Conservation (phyloP, 2,888 invertebrate genomes). For the Elmis aenea region DNA sequence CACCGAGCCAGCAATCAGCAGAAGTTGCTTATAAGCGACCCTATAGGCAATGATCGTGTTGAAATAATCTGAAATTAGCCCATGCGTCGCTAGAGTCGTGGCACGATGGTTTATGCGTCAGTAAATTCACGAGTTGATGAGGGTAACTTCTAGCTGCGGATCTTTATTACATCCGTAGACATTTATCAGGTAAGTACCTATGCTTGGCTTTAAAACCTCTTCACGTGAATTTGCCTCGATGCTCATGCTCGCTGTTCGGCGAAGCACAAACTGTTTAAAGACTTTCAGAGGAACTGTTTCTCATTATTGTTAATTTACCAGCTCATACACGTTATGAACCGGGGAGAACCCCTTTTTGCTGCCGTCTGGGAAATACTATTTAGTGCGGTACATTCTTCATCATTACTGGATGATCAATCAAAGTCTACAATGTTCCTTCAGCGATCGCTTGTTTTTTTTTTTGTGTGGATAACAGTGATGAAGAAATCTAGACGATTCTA, state of each 20-base stretch:
- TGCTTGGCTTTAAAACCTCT: slow-evolving; percentile 7
- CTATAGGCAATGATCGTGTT: slow-evolving; percentile 22
- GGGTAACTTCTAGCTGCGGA: slow-evolving; percentile 14
- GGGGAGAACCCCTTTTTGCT: neutral
- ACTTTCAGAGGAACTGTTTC: too few species aligned
- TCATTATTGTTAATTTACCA: too few species aligned
- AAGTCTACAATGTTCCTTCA: slow-evolving; percentile 10
- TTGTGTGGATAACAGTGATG: too few species aligned
- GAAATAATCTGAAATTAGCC: slow-evolving; percentile 24
- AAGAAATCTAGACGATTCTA: too few species aligned
- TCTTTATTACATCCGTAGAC: slow-evolving; percentile 18
- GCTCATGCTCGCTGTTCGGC: slow-evolving; percentile 6
- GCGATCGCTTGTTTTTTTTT: too few species aligned
- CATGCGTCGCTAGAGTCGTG: slow-evolving; percentile 23
- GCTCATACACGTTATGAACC: too few species aligned
- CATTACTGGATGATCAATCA: slow-evolving; percentile 21
- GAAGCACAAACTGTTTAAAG: slow-evolving; percentile 8
- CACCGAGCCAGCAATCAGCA: too few species aligned
- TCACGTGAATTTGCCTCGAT: slow-evolving; percentile 6
- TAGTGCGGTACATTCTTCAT: slow-evolving; percentile 2
- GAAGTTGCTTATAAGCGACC: too few species aligned
- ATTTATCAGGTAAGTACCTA: too few species aligned
- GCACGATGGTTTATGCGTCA: slow-evolving; percentile 16
- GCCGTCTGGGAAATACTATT: slow-evolving; percentile 1
- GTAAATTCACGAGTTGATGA: slow-evolving; percentile 11